Evolutionary conservation across 2,888 invertebrate species (phyloP).

Genomic region (Caenorhabditis japonica): DNA sequence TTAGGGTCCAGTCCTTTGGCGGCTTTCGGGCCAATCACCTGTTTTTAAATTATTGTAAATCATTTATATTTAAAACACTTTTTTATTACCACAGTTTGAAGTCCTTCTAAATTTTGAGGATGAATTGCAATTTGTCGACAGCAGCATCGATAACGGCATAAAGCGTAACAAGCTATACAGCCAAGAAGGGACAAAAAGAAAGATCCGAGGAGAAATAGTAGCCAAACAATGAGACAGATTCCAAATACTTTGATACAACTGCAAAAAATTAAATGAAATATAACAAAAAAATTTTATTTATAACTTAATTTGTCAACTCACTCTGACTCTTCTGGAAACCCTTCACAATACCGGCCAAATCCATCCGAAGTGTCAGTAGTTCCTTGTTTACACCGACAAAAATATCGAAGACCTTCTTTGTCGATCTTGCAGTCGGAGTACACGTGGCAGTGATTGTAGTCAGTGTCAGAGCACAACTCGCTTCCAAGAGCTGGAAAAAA

Average conservation of each 20-base stretch:
- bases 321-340: constrained; percentile 60
- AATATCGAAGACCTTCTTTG: constrained; percentile 30
- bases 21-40: constrained; percentile 37
- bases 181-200: constrained; percentile 55
- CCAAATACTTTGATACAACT: constrained; percentile 71
- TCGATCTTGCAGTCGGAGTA: constrained; percentile 50
- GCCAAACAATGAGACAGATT: constrained; percentile 73
- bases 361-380: constrained; percentile 63
- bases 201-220: constrained; percentile 64
- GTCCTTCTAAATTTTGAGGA: constrained; percentile 31
- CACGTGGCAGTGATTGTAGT: constrained; percentile 50
- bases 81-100: constrained; percentile 48
- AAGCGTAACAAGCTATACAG: constrained; percentile 37
- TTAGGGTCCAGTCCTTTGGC: constrained; percentile 21
- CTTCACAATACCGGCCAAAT: constrained; percentile 61
- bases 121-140: constrained; percentile 39
- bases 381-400: constrained; percentile 57
- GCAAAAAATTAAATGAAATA: constrained; percentile 41
- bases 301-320: constrained; percentile 11
- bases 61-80: too few species aligned
- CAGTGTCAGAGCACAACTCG: constrained; percentile 27
- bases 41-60: not conserved
- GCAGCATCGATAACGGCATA: constrained; percentile 35
- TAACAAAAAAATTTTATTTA: not conserved
- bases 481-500: constrained; percentile 44